Evolutionary conservation across 2,888 invertebrate species (phyloP), one percentile per base, ranked within the genome.

Genomic region (Pegoplata infirma): DNA sequence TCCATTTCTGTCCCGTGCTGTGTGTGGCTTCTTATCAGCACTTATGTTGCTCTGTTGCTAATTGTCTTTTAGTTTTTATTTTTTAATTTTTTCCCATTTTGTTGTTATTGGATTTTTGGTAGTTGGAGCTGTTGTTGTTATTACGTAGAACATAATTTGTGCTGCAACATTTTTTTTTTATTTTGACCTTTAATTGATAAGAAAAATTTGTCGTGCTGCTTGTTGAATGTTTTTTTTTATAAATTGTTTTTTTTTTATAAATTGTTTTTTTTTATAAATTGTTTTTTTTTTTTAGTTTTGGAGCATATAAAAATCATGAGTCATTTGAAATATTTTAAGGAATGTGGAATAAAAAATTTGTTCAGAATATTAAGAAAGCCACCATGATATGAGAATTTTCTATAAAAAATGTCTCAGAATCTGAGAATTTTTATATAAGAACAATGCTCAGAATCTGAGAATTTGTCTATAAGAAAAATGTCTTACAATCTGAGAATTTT

Each of bases 21-120:
- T 76, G 66, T 69, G 75, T 80, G 72, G 63, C 68, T 73, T 80
- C 76, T 80, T 80, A 80, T 80, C 80, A 76, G 73, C 76, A 80
- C 68, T 80, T 73, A 73, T 68, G 59, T 59, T 80, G 73, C 76
- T 58, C 76, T 80, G 40, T 66, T 80, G 68, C 80, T 80, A 76
- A 80, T 80, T 76, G 76, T 46, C 40, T 68, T 69, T 69, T 59
- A 51, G 40, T 53, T 49, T 58, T 67, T 59, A n/a, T n/a, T 49
- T 64, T 28, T 23, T 10, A 14, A 21, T 59, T 44, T 32, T 23
- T 63, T 68, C 19, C 25, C 25, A 44, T 59, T 55, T 12, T 32
- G 32, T 55, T 55, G 36, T 36, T 44, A 23, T 23, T 49, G 23
- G 21, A 23, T 49, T 12, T 40, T 51, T 58, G 36, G 46, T 12